A percentile compares a stretch with the other conserved stretches of the same genome.
These are phyloP conservation scores for Azorinus chamasolen DNA, from an alignment of 2,888 invertebrate species.

Conservation along the genomic window DNA sequence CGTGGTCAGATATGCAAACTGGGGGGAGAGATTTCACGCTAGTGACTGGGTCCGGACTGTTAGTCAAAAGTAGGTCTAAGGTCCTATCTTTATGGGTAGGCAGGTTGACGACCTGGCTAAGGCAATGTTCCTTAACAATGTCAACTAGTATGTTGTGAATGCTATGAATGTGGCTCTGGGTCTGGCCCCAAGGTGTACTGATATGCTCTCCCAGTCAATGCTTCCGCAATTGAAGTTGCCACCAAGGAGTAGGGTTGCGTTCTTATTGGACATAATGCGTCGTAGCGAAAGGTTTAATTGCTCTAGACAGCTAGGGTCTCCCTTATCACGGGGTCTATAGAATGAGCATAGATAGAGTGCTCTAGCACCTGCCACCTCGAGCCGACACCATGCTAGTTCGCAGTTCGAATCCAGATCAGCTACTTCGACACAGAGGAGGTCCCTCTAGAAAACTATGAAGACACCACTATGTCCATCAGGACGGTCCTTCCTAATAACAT, in stretches of 20 bases:
- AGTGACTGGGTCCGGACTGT: conserved; percentile 7
- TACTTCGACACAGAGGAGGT: conserved; percentile 3
- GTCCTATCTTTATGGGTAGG: conserved; percentile 7
- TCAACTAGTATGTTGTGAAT: too few species aligned
- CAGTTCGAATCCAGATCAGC: conserved; percentile 12
- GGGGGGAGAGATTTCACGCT: conserved; percentile 3
- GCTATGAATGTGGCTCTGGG: too few species aligned
- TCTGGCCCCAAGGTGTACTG: too few species aligned
- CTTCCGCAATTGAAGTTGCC: conserved; percentile 21
- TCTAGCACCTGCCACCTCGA: conserved; percentile 9
- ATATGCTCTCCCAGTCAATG: conserved; percentile 4
- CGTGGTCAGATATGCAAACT: neutral
- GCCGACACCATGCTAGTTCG: conserved; percentile 2
- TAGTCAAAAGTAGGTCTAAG: conserved; percentile 13
- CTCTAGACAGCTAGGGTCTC: too few species aligned
- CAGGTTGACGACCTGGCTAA: neutral
- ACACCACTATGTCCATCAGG: too few species aligned
- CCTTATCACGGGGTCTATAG: neutral
- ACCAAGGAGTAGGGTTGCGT: conserved; percentile 11
- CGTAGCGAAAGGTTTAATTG: neutral
- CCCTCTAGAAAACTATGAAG: neutral
- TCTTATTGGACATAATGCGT: conserved; percentile 13
- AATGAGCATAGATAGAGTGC: conserved; percentile 11
- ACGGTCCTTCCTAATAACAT: too few species aligned
- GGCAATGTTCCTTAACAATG: too few species aligned